These are phyloP conservation scores for Zeus faber DNA, from an alignment of 2,113 vertebrate genomes.

Conservation along the genomic window DNA sequence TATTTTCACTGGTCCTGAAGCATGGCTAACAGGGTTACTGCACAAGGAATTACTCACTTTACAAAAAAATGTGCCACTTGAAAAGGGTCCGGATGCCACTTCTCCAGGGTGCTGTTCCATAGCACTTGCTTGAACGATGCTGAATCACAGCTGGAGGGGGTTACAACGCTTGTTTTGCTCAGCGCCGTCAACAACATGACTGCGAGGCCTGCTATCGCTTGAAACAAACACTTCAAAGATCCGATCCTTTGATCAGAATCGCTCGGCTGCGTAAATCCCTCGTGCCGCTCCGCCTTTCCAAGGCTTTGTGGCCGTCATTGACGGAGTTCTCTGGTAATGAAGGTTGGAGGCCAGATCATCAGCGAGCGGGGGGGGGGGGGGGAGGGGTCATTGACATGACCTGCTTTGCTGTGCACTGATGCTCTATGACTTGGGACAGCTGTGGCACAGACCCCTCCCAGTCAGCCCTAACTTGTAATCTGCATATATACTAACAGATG, in stretches of 20 bases:
- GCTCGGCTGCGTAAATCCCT: background rate
- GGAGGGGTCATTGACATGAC: constrained; percentile 40
- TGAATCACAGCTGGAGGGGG: constrained; percentile 4
- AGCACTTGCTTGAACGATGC: background rate
- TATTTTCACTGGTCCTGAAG: too few relatives aligned
- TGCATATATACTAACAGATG: constrained; percentile 62
- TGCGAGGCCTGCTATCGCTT: constrained; percentile 1
- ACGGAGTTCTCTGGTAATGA: constrained; percentile 16
- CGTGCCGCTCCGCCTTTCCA: background rate
- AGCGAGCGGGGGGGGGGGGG: too few relatives aligned
- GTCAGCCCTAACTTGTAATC: constrained; percentile 44
- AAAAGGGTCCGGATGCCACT: background rate
- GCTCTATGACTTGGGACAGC: constrained; percentile 54
- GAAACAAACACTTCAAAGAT: constrained; percentile 25
- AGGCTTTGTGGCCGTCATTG: too few relatives aligned
- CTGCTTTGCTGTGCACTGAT: constrained; percentile 35
- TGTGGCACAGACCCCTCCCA: too few relatives aligned
- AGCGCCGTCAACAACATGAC: background rate
- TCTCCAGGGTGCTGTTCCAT: background rate
- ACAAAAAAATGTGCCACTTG: background rate
- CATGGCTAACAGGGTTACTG: too few relatives aligned
- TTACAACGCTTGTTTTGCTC: background rate
- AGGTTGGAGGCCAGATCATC: constrained; percentile 26
- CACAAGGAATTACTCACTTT: too few relatives aligned
- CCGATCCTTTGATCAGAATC: constrained; percentile 24